These are phyloP conservation scores for Etheostoma nigrum DNA, from an alignment of 2,797 vertebrate species.

Conservation along the genomic window DNA sequence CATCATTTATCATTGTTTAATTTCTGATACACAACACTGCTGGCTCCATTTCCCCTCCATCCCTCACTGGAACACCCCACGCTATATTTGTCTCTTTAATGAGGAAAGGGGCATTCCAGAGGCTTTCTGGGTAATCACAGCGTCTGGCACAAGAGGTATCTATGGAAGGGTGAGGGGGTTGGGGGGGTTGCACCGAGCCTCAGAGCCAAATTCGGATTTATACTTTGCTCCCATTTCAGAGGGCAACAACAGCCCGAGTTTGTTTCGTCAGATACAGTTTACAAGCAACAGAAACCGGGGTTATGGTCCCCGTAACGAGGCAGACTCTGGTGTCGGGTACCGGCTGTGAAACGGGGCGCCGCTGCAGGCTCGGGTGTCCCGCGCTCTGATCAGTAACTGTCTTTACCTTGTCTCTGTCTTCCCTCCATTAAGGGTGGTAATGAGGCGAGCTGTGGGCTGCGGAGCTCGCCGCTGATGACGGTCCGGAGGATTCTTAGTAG, in stretches of 20 bases:
- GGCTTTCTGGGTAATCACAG: slow-evolving; percentile 75
- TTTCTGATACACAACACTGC: slow-evolving; percentile 70
- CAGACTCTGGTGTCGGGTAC: slow-evolving; percentile 63
- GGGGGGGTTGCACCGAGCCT: slow-evolving; percentile 23
- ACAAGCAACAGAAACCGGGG: slow-evolving; percentile 48
- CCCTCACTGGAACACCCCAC: slow-evolving; percentile 45
- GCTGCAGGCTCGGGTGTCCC: slow-evolving; percentile 55
- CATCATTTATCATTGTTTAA: slow-evolving; percentile 76
- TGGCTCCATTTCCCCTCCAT: slow-evolving; percentile 69
- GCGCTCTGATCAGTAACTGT: slow-evolving; percentile 68
- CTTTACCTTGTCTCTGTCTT: slow-evolving; percentile 77
- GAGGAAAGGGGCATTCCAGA: slow-evolving; percentile 75
- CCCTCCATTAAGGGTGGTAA: slow-evolving; percentile 73
- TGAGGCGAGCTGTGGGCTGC: slow-evolving; percentile 73
- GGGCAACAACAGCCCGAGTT: slow-evolving; percentile 21
- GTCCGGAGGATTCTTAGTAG: slow-evolving; percentile 70
- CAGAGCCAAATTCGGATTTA: slow-evolving; percentile 47
- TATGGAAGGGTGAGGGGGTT: neutral
- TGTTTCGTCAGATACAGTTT: slow-evolving; percentile 23
- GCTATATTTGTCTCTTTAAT: slow-evolving; percentile 82
- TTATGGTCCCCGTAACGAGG: slow-evolving; percentile 43
- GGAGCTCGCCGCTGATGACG: slow-evolving; percentile 65
- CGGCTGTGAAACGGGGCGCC: slow-evolving; percentile 62
- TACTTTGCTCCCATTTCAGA: slow-evolving; percentile 36
- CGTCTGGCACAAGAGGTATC: slow-evolving; percentile 72